Conservation (phyloP, 2,797 vertebrate genomes). For the Knipowitschia caucasica region DNA sequence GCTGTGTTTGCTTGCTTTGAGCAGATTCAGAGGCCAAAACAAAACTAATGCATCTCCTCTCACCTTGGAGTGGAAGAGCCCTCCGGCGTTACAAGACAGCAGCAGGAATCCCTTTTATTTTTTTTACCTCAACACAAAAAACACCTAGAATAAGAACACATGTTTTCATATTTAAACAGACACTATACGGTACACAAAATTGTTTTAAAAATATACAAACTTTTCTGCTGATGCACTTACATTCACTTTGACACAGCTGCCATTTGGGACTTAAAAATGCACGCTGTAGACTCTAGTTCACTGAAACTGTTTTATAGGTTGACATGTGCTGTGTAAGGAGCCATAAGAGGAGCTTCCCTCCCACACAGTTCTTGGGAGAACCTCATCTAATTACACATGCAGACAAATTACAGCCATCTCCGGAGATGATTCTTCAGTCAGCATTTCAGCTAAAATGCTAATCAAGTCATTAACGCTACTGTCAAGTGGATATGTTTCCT, state of each 20-base stretch:
- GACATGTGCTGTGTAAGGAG: slow-evolving; percentile 11
- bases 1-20: slow-evolving; percentile 24
- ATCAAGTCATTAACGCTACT: slow-evolving; percentile 38
- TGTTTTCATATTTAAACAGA: slow-evolving; percentile 2
- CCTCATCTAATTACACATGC: slow-evolving; percentile 44
- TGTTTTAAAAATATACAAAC: not conserved
- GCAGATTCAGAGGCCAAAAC: slow-evolving; percentile 26
- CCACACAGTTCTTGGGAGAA: slow-evolving; percentile 20
- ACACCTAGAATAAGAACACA: not conserved
- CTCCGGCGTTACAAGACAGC: slow-evolving; percentile 34
- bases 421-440: slow-evolving; percentile 46
- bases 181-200: not conserved
- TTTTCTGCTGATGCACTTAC: slow-evolving; percentile 12
- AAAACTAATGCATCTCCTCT: slow-evolving; percentile 21
- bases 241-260: slow-evolving; percentile 14
- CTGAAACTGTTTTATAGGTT: slow-evolving; percentile 21
- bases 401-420: slow-evolving; percentile 51
- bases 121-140: slow-evolving; percentile 29
- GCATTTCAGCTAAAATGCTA: slow-evolving; percentile 55
- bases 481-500: slow-evolving; percentile 28
- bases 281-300: slow-evolving; percentile 19
- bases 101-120: slow-evolving; percentile 40
- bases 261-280: slow-evolving; percentile 27
- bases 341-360: slow-evolving; percentile 35
- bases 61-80: slow-evolving; percentile 48